Conservation (phyloP, 2,113 vertebrate genomes). For the Hepsetus odoe region DNA sequence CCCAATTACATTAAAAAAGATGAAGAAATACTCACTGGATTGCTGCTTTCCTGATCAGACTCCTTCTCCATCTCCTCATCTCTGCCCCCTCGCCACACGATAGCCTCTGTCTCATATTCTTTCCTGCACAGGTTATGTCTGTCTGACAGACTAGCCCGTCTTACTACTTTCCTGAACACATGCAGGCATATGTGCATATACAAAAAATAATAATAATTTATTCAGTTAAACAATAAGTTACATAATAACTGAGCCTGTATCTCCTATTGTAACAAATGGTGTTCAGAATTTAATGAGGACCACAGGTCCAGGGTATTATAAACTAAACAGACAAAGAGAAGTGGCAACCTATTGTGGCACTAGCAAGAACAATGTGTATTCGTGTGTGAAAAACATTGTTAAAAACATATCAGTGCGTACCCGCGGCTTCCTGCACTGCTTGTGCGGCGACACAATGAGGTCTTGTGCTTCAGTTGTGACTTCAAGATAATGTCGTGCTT, state of each 20-base stretch:
- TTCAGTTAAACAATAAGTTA: not conserved
- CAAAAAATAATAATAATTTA: not conserved
- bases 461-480: conserved; percentile 95
- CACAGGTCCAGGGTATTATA: too few species aligned
- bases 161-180: conserved; percentile 88
- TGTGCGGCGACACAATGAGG: conserved; percentile 90
- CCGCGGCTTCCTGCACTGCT: conserved; percentile 95
- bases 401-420: conserved; percentile 66
- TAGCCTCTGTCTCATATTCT: conserved; percentile 96
- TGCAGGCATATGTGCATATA: conserved; percentile 34
- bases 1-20: not conserved
- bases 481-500: conserved; percentile 98
- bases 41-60: conserved; percentile 86
- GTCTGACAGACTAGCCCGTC: conserved; percentile 92
- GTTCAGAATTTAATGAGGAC: too few species aligned
- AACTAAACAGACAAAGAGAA: too few species aligned
- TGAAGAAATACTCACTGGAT: conserved; percentile 73
- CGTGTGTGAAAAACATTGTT: not conserved
- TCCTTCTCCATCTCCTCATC: conserved; percentile 83
- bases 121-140: conserved; percentile 93
- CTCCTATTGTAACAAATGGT: too few species aligned
- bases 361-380: not conserved
- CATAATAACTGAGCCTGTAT: too few species aligned
- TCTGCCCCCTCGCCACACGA: conserved; percentile 89
- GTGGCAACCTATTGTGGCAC: not conserved